These are phyloP conservation scores for Chelonus formosanus DNA, from an alignment of 2,888 invertebrate species.

Conservation along the genomic window DNA sequence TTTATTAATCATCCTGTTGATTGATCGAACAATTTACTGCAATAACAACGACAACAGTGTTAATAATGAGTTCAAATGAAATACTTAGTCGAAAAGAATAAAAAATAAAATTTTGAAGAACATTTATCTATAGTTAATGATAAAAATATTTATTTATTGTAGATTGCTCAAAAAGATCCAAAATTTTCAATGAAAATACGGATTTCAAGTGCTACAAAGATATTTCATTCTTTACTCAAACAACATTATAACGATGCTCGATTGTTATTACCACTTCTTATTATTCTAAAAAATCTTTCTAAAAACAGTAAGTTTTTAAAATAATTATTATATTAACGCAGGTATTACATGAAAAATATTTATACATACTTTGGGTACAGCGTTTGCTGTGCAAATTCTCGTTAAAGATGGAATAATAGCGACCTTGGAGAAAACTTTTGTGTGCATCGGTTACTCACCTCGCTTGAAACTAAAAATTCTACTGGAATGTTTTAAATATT, in stretches of 20 bases:
- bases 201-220: slow-evolving; percentile 70
- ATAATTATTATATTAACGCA: background rate
- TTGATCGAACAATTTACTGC: background rate
- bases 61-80: no score
- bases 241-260: slow-evolving; percentile 71
- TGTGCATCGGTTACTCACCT: slow-evolving; percentile 71
- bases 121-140: background rate
- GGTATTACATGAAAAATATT: background rate
- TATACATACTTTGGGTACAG: slow-evolving; percentile 51
- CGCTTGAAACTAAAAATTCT: slow-evolving; percentile 72
- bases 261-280: slow-evolving; percentile 69
- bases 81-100: no score
- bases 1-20: background rate
- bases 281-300: slow-evolving; percentile 71
- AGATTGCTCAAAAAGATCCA: slow-evolving; percentile 65
- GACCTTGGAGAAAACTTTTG: slow-evolving; percentile 71
- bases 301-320: slow-evolving; percentile 68
- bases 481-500: slow-evolving; percentile 74
- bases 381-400: slow-evolving; percentile 63
- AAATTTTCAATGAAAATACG: slow-evolving; percentile 76
- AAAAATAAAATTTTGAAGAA: no score
- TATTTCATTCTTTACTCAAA: slow-evolving; percentile 71
- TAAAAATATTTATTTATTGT: background rate
- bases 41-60: background rate
- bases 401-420: slow-evolving; percentile 71